A percentile compares a stretch with the other conserved stretches of the same genome.
Evolutionary conservation across 2,888 invertebrate genomes (phyloP).

Genomic region (Danaus chrysippus): DNA sequence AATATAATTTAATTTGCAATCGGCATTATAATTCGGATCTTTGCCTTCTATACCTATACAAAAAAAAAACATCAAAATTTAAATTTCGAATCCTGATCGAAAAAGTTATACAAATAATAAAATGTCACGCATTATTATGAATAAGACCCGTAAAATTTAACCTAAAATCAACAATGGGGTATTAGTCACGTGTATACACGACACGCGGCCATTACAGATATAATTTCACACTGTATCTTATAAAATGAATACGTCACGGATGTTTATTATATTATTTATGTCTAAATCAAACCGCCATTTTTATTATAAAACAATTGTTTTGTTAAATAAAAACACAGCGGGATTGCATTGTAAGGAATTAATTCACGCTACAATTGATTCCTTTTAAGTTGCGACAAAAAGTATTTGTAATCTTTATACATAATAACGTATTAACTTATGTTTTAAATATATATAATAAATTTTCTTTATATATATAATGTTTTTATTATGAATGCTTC

Average conservation of each 20-base stretch:
- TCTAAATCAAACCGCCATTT: slow-evolving; percentile 17
- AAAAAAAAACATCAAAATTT: too few species aligned
- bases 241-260: slow-evolving; percentile 70
- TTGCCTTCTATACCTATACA: too few species aligned
- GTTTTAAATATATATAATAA: too few species aligned
- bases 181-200: slow-evolving; percentile 59
- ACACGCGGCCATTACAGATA: slow-evolving; percentile 65
- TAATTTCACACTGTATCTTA: slow-evolving; percentile 74
- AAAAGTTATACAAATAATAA: slow-evolving; percentile 19
- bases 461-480: too few species aligned
- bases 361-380: too few species aligned
- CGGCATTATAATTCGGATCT: too few species aligned
- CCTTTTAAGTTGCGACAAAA: not conserved
- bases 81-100: slow-evolving; percentile 7
- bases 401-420: not conserved
- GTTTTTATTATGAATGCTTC: too few species aligned
- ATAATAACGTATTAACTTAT: not conserved
- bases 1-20: not conserved
- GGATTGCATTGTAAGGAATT: too few species aligned
- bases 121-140: slow-evolving; percentile 53
- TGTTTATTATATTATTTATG: slow-evolving; percentile 64
- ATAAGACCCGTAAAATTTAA: slow-evolving; percentile 48
- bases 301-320: too few species aligned
- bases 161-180: slow-evolving; percentile 68
- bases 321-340: too few species aligned